These are phyloP conservation scores for Drosophila prostipennis DNA, from an alignment of 2,888 invertebrate genomes.

Conservation along the genomic window DNA sequence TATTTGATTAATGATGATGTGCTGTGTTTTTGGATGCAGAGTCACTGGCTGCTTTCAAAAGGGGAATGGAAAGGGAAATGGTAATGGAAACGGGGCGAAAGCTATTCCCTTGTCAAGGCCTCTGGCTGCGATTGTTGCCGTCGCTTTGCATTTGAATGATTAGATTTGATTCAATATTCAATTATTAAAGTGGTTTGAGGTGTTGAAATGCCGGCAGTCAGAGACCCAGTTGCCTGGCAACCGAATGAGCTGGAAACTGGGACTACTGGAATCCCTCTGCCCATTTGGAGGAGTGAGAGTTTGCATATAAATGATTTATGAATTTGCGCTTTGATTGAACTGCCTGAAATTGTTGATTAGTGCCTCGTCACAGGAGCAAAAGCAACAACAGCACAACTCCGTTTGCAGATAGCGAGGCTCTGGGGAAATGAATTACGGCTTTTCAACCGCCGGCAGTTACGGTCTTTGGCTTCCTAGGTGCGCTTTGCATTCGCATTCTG, in stretches of 20 bases:
- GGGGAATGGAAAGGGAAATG: no score
- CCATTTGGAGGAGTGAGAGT: conserved; percentile 28
- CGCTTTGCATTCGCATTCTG: conserved; percentile 9
- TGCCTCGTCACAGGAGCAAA: conserved; percentile 63
- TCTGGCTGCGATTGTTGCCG: conserved; percentile 24
- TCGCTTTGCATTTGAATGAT: conserved; percentile 76
- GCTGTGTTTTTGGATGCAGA: conserved; percentile 41
- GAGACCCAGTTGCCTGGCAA: conserved; percentile 21
- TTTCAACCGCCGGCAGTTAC: conserved; percentile 44
- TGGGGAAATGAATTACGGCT: conserved; percentile 68
- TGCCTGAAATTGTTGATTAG: conserved; percentile 75
- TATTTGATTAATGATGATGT: conserved; percentile 79
- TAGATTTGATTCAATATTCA: conserved; percentile 79
- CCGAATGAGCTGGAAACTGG: conserved; percentile 11
- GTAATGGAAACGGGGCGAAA: conserved; percentile 25
- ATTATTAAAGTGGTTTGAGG: conserved; percentile 78
- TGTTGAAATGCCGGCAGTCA: conserved; percentile 69
- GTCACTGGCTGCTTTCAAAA: conserved; percentile 1
- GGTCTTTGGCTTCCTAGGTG: conserved; percentile 24
- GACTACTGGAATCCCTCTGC: conserved; percentile 18
- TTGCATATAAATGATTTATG: conserved; percentile 78
- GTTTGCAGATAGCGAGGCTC: conserved; percentile 30
- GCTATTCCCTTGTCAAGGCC: conserved; percentile 51
- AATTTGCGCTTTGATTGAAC: conserved; percentile 72
- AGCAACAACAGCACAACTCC: conserved; percentile 45